A percentile compares a stretch with the other conserved stretches of the same genome.
These are phyloP conservation scores for Trachelus tabidus DNA, from an alignment of 2,888 invertebrate genomes.

Conservation along the genomic window DNA sequence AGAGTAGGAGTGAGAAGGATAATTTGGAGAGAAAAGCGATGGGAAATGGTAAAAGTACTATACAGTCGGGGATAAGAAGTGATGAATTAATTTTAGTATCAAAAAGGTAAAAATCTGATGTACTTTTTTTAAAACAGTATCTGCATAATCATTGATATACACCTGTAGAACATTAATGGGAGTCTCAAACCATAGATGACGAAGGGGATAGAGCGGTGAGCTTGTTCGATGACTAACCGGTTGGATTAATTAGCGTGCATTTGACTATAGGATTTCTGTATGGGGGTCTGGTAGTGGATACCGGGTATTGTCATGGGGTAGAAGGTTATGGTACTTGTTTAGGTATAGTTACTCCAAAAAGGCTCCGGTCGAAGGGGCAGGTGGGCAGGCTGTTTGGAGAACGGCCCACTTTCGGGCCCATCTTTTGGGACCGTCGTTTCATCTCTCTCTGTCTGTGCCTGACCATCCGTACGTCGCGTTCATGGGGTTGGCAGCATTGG, in stretches of 20 bases:
- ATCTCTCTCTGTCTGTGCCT: conserved; percentile 17
- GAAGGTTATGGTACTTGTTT: neutral
- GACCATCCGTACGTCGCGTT: conserved; percentile 1
- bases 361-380: conserved; percentile 43
- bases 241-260: neutral
- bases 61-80: neutral
- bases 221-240: neutral
- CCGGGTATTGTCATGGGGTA: neutral
- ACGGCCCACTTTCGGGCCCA: conserved; percentile 52
- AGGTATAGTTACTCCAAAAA: neutral
- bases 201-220: neutral
- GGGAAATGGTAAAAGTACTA: neutral
- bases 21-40: neutral
- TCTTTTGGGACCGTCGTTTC: conserved; percentile 14
- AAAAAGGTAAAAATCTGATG: neutral
- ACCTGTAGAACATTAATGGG: neutral
- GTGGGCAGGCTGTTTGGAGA: conserved; percentile 60
- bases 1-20: neutral
- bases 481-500: neutral
- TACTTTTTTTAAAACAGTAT: neutral
- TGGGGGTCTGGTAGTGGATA: neutral
- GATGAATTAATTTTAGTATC: neutral
- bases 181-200: neutral
- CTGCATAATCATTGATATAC: neutral
- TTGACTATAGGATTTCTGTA: neutral